These are phyloP conservation scores for Capreolus pygargus DNA, from an alignment of 2,113 vertebrate species.

Conservation along the genomic window DNA sequence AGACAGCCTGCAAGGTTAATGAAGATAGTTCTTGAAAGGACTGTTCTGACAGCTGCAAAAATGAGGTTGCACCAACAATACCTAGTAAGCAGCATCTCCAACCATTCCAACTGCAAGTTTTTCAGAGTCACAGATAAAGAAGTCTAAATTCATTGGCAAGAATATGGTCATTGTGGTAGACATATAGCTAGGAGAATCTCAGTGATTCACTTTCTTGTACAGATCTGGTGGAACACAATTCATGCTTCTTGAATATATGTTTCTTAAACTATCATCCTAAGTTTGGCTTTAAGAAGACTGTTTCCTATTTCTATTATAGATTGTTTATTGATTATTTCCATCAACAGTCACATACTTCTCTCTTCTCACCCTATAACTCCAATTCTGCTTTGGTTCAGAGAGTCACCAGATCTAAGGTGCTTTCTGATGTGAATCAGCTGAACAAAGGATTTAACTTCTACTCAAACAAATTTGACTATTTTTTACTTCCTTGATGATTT, in stretches of 20 bases:
- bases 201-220: background rate
- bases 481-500: background rate
- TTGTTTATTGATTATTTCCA: background rate
- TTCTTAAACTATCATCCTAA: background rate
- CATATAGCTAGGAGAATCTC: background rate
- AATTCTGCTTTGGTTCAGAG: background rate
- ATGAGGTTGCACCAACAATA: background rate
- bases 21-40: background rate
- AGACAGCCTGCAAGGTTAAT: background rate
- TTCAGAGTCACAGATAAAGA: background rate
- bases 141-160: background rate
- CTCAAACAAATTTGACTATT: background rate
- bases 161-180: background rate
- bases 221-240: background rate
- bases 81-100: background rate
- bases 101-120: background rate
- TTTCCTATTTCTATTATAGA: background rate
- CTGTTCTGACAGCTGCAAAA: background rate
- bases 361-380: background rate
- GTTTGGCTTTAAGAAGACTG: background rate
- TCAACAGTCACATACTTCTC: background rate
- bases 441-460: background rate
- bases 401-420: background rate
- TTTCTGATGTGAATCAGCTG: background rate
- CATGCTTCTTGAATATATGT: background rate